Percentiles rank a stretch among this genome's conserved stretches.
phyloP scores from a whole-genome alignment of 2,797 vertebrate genomes.

The Sebastiscus albofasciatus region DNA sequence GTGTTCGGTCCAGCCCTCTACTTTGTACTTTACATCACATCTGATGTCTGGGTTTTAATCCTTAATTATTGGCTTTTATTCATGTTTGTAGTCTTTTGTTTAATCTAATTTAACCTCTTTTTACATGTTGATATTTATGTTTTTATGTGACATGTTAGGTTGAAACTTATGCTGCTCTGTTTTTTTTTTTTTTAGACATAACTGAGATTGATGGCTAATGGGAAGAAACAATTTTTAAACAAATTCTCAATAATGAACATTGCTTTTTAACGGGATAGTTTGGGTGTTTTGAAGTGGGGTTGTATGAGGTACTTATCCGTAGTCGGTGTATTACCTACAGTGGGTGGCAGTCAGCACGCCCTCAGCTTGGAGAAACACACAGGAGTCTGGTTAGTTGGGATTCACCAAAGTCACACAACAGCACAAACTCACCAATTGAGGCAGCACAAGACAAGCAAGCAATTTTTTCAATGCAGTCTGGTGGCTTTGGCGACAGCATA shows the following conservation, averaged over 20 bases:
- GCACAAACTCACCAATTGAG: no score
- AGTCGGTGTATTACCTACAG: no score
- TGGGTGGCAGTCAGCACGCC: no score
- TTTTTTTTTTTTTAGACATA: not conserved
- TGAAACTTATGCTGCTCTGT: not conserved
- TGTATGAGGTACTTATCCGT: no score
- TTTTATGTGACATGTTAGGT: not conserved
- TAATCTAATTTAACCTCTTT: not conserved
- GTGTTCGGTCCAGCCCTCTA: fast-evolving
- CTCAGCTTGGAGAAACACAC: no score
- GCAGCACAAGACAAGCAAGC: fast-evolving
- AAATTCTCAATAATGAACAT: not conserved
- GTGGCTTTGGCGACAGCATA: no score
- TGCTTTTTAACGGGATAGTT: no score
- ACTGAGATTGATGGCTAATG: not conserved
- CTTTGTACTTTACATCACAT: not conserved
- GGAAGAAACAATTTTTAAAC: not conserved
- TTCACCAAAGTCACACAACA: no score
- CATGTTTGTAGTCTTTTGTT: not conserved
- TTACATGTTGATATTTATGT: not conserved
- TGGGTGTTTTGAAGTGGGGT: no score
- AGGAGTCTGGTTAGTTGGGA: no score
- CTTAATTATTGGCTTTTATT: not conserved
- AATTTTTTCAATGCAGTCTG: no score
- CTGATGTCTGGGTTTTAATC: not conserved